A percentile compares a stretch with the other conserved stretches of the same genome.
Conservation (phyloP, 2,888 invertebrate species). For the Rhopalosiphum nymphaeae region DNA sequence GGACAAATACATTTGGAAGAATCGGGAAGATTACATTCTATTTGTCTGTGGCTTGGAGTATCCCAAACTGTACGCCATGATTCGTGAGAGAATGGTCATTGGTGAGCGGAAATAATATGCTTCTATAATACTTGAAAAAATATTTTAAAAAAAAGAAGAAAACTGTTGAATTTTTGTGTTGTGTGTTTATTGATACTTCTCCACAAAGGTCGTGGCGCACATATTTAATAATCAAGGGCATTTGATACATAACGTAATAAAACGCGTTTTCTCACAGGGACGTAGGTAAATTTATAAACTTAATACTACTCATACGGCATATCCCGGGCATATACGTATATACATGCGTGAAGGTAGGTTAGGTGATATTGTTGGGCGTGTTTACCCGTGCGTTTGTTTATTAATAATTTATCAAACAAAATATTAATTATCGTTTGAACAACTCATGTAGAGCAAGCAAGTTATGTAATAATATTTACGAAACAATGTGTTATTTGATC, state of each 20-base stretch:
- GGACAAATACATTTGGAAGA: neutral
- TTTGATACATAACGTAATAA: neutral
- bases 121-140: neutral
- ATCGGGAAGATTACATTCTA: neutral
- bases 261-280: neutral
- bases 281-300: neutral
- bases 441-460: neutral
- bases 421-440: neutral
- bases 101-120: neutral
- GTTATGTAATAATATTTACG: neutral
- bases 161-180: neutral
- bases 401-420: slow-evolving; percentile 7
- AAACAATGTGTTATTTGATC: neutral
- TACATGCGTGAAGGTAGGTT: neutral
- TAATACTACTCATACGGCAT: neutral
- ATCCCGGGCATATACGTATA: neutral
- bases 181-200: neutral
- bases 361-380: neutral
- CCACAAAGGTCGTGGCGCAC: neutral
- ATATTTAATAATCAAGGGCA: neutral
- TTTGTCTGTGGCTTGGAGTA: neutral
- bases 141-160: neutral
- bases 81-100: neutral
- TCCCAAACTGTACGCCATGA: neutral
- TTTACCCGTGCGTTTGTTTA: neutral